Evolutionary conservation across 37 sponge, comb jelly and placozoan species (phyloP), one percentile per base, ranked within the genome.

Genomic region (Bolinopsis microptera): DNA sequence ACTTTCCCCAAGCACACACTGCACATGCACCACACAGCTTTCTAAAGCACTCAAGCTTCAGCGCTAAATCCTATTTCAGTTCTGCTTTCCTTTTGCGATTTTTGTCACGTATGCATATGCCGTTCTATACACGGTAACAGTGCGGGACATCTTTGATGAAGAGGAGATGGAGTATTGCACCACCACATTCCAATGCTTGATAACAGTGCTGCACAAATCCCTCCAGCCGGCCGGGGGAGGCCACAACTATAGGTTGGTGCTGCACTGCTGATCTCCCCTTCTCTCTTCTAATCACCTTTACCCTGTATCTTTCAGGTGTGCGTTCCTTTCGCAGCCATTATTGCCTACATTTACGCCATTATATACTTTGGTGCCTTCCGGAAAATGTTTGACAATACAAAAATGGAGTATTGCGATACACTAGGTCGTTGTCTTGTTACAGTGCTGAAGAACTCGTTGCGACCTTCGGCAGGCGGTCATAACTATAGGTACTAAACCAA

Each of bases 401-500:
- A 86, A 27, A 86, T 86, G 90, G 90, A 86, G 35, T 86, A 86
- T 34, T 86, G 90, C 36, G 48, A 86, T 22, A 25, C 90, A n/a
- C 48, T 86, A 18, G 90, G 90, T 24, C 61, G 23, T 13, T 86
- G 90, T 27, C 35, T 86, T 24, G 61, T 86, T 16, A 86, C 90
- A n/a, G 90, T 86, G 36, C 24, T 86, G 61, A 86, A 86, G 90
- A 86, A 86, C 35, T 86, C 90, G 38, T 27, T 86, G 26, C 40
- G 90, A 39, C 90, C 90, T 18, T 86, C 90, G 26, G 23, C 61
- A 8, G 90, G 90, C 1, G 90, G 90, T 9, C 90, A 86, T 41
- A 86, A 86, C 36, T 86, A 86, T 34, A 86, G 90, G 90, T 86
- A 41, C 23, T n/a, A 72, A n/a, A n/a, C n/a, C n/a, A n/a, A n/a